These are phyloP conservation scores for Cephus rjabovi DNA, from an alignment of 2,888 invertebrate genomes.

Conservation along the genomic window DNA sequence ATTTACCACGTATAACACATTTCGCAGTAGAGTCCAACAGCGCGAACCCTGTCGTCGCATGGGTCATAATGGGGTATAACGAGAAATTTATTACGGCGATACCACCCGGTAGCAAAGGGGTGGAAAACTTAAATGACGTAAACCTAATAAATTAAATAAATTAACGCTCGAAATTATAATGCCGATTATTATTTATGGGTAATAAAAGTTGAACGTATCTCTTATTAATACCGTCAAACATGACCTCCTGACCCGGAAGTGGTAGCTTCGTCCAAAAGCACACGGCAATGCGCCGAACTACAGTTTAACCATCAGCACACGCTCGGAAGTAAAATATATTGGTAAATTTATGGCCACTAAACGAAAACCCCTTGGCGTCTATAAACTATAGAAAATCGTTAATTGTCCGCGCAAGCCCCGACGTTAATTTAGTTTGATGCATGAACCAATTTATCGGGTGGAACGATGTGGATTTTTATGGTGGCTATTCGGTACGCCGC, in stretches of 20 bases:
- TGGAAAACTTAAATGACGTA: background rate
- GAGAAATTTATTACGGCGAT: background rate
- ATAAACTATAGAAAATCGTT: constrained; percentile 61
- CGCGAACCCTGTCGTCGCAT: background rate
- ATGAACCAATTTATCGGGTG: constrained; percentile 51
- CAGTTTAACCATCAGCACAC: constrained; percentile 34
- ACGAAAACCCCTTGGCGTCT: constrained; percentile 52
- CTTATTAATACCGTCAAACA: background rate
- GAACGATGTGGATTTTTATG: constrained; percentile 43
- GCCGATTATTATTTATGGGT: background rate
- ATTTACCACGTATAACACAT: background rate
- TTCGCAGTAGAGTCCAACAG: background rate
- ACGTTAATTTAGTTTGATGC: constrained; percentile 56
- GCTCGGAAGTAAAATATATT: constrained; percentile 37
- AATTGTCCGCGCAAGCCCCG: constrained; percentile 54
- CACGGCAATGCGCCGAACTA: constrained; percentile 18
- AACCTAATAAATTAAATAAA: background rate
- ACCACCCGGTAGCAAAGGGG: background rate
- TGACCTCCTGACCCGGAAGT: background rate
- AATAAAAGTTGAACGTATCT: background rate
- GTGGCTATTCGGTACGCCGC: constrained; percentile 23
- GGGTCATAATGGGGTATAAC: background rate
- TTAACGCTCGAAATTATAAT: background rate
- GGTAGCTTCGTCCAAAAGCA: background rate
- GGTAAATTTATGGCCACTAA: constrained; percentile 54